phyloP scores from a whole-genome alignment of 2,113 vertebrate species.

The Clarias magur region DNA sequence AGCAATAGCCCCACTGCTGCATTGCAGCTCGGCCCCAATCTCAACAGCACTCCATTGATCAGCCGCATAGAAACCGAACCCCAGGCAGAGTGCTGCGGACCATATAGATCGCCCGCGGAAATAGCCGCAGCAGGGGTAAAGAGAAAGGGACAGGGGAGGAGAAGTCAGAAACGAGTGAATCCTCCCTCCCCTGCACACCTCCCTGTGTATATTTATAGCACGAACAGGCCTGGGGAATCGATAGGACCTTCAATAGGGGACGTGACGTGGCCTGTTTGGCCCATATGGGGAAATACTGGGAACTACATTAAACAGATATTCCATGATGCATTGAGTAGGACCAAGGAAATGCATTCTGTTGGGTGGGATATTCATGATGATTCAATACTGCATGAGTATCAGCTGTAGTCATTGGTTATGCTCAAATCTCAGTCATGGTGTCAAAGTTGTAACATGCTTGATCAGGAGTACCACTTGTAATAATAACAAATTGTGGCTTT shows the following conservation, averaged over 20 bases:
- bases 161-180: constrained; percentile 45
- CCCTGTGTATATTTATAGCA: constrained; percentile 63
- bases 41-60: constrained; percentile 43
- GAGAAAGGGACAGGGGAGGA: constrained; percentile 39
- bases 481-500: background rate
- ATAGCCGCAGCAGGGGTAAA: constrained; percentile 56
- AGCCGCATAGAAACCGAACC: constrained; percentile 52
- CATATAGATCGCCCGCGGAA: constrained; percentile 64
- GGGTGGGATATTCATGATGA: background rate
- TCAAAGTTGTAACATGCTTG: background rate
- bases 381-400: background rate
- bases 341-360: background rate
- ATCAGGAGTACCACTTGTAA: background rate
- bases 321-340: background rate
- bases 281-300: constrained; percentile 4
- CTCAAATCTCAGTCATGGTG: background rate
- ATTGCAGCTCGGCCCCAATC: constrained; percentile 20
- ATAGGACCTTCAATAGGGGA: constrained; percentile 47
- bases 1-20: background rate
- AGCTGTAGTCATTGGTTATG: background rate
- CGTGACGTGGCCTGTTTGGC: constrained; percentile 42
- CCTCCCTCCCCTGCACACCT: background rate
- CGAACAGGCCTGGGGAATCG: constrained; percentile 60
- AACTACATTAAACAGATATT: background rate
- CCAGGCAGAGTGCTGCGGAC: constrained; percentile 45